These are phyloP conservation scores for Dynastes tityus DNA, from an alignment of 2,888 invertebrate species.

Conservation along the genomic window DNA sequence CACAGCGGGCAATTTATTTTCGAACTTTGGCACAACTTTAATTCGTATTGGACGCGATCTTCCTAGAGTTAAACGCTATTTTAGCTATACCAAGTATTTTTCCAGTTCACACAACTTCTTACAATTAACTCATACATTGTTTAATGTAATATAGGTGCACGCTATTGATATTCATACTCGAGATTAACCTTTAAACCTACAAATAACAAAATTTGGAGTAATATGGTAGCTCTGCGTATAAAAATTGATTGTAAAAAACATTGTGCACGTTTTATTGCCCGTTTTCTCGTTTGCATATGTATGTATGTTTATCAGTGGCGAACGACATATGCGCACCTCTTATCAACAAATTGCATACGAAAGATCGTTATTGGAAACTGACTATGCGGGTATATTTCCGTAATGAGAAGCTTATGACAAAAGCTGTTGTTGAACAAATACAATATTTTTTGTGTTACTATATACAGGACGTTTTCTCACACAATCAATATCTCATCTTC, in stretches of 20 bases:
- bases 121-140: conserved; percentile 3
- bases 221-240: neutral
- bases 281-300: neutral
- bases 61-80: conserved; percentile 30
- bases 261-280: neutral
- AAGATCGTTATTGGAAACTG: neutral
- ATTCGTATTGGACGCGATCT: conserved; percentile 44
- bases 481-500: too few species aligned
- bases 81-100: conserved; percentile 39
- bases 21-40: conserved; percentile 51
- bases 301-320: neutral
- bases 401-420: neutral
- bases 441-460: too few species aligned
- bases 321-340: neutral
- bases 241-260: neutral
- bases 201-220: neutral
- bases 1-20: conserved; percentile 51
- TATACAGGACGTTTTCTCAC: too few species aligned
- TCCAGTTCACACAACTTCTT: neutral
- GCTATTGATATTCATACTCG: neutral
- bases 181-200: neutral
- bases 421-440: too few species aligned
- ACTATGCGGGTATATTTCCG: neutral
- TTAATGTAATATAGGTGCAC: neutral
- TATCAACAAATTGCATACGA: neutral